phyloP scores from a whole-genome alignment of 1,140 invertebrate species.

The Eumaeus atala region DNA sequence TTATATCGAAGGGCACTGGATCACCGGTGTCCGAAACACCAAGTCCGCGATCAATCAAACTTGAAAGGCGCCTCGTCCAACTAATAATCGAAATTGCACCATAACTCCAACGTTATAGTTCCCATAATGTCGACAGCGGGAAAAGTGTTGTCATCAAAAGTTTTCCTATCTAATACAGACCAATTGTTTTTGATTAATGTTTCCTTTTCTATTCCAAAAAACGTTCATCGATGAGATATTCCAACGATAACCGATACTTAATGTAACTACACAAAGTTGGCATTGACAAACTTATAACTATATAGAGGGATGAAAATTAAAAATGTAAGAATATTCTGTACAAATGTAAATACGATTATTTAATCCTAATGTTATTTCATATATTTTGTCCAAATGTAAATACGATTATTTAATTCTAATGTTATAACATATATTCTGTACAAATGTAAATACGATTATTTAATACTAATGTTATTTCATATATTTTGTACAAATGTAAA shows the following conservation, averaged over 20 bases:
- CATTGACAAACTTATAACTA: background rate
- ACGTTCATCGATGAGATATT: conserved; percentile 5
- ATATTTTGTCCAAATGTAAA: no score
- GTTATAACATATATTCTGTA: no score
- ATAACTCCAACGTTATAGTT: conserved; percentile 2
- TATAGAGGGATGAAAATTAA: background rate
- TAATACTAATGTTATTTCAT: no score
- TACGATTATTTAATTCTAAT: no score
- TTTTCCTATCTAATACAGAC: conserved; percentile 5
- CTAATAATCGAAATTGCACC: background rate
- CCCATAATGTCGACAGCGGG: background rate
- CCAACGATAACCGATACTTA: background rate
- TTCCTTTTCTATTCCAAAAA: conserved; percentile 5
- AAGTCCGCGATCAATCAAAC: conserved; percentile 3
- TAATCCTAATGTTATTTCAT: no score
- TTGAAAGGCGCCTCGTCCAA: background rate
- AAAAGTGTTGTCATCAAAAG: conserved; percentile 4
- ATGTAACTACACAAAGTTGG: conserved; percentile 5
- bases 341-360: no score
- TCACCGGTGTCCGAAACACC: background rate
- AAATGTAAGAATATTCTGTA: background rate
- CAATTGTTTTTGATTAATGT: conserved; percentile 4
- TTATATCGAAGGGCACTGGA: no score
- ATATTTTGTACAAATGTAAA: background rate
- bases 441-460: no score